Conservation (phyloP, 2,888 invertebrate genomes). For the Aquatica leii region DNA sequence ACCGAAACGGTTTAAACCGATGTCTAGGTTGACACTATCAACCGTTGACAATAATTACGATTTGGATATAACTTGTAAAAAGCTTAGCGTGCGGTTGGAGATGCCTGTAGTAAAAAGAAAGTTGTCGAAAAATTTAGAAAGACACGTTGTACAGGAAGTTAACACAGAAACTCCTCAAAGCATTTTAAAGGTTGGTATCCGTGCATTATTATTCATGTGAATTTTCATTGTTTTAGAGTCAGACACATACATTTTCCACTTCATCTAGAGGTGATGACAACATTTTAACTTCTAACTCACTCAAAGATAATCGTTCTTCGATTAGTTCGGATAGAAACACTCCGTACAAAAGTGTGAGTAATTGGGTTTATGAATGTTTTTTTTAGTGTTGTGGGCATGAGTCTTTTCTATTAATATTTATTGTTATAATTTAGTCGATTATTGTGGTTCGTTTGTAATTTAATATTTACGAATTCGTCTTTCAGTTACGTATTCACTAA, state of each 20-base stretch:
- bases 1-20: slow-evolving; percentile 41
- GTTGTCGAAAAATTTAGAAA: slow-evolving; percentile 39
- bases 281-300: too few species aligned
- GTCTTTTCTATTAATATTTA: too few species aligned
- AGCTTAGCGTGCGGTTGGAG: slow-evolving; percentile 55
- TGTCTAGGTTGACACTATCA: slow-evolving; percentile 27
- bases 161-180: slow-evolving; percentile 67
- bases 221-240: neutral
- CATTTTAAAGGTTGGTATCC: slow-evolving; percentile 67
- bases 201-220: neutral
- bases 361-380: too few species aligned
- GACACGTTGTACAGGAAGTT: neutral
- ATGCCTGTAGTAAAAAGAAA: slow-evolving; percentile 66
- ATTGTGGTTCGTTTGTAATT: too few species aligned
- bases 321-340: too few species aligned
- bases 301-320: too few species aligned
- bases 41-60: slow-evolving; percentile 14
- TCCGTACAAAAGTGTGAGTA: neutral
- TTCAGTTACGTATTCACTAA: too few species aligned
- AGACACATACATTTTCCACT: neutral
- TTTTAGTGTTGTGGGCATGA: too few species aligned
- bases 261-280: too few species aligned
- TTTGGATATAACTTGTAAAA: neutral
- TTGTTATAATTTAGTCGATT: too few species aligned
- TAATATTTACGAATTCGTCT: too few species aligned